Percentiles rank a stretch among this genome's conserved stretches.
Conservation (phyloP, 2,888 invertebrate genomes). For the Dimorphilus gyrociliatus region DNA sequence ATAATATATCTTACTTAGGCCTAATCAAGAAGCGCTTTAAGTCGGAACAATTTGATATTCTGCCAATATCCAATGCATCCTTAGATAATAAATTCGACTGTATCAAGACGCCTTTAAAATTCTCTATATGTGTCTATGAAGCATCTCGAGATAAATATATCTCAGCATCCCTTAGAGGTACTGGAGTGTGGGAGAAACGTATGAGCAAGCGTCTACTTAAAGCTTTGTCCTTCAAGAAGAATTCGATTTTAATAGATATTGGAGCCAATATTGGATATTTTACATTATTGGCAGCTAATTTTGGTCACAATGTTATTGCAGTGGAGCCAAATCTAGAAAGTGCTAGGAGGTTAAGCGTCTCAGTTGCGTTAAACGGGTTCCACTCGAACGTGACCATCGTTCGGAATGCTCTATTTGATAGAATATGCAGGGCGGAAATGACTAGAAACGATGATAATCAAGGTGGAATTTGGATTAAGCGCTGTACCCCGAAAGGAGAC, state of each 20-base stretch:
- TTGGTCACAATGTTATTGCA: slow-evolving; percentile 23
- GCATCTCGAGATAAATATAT: slow-evolving; percentile 17
- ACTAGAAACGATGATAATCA: slow-evolving; percentile 16
- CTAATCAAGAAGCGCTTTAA: no score
- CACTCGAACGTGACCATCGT: slow-evolving; percentile 14
- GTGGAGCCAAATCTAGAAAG: slow-evolving; percentile 23
- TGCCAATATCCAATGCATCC: no score
- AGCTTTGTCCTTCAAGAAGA: slow-evolving; percentile 12
- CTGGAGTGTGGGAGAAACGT: slow-evolving; percentile 25
- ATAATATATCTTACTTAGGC: no score
- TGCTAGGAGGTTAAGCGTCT: slow-evolving; percentile 13
- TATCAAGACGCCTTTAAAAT: slow-evolving; percentile 13
- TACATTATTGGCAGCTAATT: slow-evolving; percentile 20
- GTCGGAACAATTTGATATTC: no score
- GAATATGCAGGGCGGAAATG: slow-evolving; percentile 13
- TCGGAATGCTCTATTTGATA: slow-evolving; percentile 16
- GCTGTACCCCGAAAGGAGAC: no score
- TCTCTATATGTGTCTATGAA: slow-evolving; percentile 19
- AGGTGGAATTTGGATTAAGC: slow-evolving; percentile 17
- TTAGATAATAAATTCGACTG: slow-evolving; percentile 12
- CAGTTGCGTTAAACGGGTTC: slow-evolving; percentile 12
- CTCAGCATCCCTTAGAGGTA: slow-evolving; percentile 15
- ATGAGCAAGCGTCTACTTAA: slow-evolving; percentile 16
- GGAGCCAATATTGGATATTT: slow-evolving; percentile 32
- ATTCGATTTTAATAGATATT: slow-evolving; percentile 21